These are phyloP conservation scores for Anorthoa munda DNA, from an alignment of 2,888 invertebrate species.

Conservation along the genomic window DNA sequence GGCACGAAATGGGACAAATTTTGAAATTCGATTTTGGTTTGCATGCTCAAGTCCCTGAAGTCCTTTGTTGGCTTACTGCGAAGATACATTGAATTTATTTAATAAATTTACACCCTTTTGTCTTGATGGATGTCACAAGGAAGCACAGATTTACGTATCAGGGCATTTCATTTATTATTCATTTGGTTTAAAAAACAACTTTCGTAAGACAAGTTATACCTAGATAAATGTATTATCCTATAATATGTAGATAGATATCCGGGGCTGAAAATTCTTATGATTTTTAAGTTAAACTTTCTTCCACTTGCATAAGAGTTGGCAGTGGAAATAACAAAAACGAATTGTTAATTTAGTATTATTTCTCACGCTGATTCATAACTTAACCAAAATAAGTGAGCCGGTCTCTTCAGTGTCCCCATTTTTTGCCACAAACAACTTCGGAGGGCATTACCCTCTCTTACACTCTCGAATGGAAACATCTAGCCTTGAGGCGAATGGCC, in stretches of 20 bases:
- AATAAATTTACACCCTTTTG: slow-evolving; percentile 39
- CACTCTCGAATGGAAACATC: slow-evolving; percentile 84
- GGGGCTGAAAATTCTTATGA: neutral
- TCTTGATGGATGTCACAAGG: neutral
- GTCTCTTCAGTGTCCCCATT: slow-evolving; percentile 89
- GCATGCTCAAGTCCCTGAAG: slow-evolving; percentile 38
- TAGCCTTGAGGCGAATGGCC: slow-evolving; percentile 82
- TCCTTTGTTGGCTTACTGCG: slow-evolving; percentile 50
- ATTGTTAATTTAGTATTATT: slow-evolving; percentile 81
- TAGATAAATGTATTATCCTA: neutral
- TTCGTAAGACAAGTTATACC: neutral
- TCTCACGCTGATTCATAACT: slow-evolving; percentile 89
- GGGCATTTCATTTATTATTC: neutral
- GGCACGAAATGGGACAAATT: slow-evolving; percentile 53
- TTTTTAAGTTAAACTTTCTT: slow-evolving; percentile 43
- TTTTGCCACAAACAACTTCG: slow-evolving; percentile 90
- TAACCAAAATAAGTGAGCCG: slow-evolving; percentile 88
- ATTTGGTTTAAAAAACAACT: neutral
- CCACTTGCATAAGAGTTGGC: slow-evolving; percentile 54
- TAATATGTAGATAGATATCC: neutral
- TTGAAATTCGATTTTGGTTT: slow-evolving; percentile 46
- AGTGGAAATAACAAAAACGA: slow-evolving; percentile 71
- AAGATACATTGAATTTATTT: slow-evolving; percentile 23
- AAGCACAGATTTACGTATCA: neutral
- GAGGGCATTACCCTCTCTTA: slow-evolving; percentile 89